Conservation (phyloP, 92 coral and sea anemone species). For the Parazoanthus darwini region DNA sequence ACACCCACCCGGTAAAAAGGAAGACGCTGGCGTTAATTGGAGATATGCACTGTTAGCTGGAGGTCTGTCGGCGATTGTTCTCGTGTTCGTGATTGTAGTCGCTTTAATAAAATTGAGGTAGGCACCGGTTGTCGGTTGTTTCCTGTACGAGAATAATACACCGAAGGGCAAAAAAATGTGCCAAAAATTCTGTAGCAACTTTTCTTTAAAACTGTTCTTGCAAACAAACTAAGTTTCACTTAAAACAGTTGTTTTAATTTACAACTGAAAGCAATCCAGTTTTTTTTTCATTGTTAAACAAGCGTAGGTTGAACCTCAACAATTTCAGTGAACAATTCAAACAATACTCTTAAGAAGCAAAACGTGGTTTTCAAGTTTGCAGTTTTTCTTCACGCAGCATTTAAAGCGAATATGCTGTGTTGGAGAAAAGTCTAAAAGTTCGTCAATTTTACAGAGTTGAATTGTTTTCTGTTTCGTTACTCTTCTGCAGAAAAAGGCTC, state of each 20-base stretch:
- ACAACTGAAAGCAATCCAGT: too few species aligned
- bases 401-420: too few species aligned
- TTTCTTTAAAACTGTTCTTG: too few species aligned
- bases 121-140: neutral
- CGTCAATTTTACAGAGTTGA: neutral
- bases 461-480: neutral
- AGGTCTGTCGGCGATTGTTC: neutral
- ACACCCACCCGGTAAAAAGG: neutral
- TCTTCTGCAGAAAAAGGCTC: neutral
- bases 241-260: too few species aligned
- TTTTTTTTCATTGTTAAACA: too few species aligned
- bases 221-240: too few species aligned
- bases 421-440: neutral
- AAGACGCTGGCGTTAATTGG: neutral
- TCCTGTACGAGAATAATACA: neutral
- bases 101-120: neutral
- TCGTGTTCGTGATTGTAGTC: neutral
- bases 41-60: neutral
- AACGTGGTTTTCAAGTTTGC: too few species aligned
- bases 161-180: neutral
- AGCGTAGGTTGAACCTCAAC: too few species aligned
- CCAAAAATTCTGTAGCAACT: neutral
- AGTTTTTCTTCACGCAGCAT: too few species aligned
- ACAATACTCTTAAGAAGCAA: too few species aligned
- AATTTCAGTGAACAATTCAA: too few species aligned